A percentile compares a stretch with the other conserved stretches of the same genome.
phyloP scores from a whole-genome alignment of 2,797 vertebrate species.

The Eulemur albifrons region DNA sequence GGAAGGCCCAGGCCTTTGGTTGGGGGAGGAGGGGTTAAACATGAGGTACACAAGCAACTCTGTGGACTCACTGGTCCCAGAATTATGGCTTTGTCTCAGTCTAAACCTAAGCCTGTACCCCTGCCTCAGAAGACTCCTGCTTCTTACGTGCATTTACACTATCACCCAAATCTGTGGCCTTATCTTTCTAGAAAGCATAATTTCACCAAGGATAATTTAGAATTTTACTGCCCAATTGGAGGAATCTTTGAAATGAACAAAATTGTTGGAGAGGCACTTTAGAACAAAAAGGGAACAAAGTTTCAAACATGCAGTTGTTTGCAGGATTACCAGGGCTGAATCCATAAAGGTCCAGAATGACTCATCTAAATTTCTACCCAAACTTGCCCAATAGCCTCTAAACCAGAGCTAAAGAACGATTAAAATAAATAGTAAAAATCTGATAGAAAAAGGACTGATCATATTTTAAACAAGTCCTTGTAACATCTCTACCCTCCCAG shows the following conservation, averaged over 20 bases:
- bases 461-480: not conserved
- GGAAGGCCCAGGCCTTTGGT: not conserved
- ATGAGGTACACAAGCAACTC: not conserved
- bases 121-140: not conserved
- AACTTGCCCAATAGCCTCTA: not conserved
- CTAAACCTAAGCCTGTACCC: not conserved
- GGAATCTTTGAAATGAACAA: not conserved
- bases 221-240: not conserved
- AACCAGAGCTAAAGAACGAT: not conserved
- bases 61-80: not conserved
- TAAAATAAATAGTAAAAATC: not conserved
- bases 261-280: not conserved
- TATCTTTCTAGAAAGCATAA: not conserved
- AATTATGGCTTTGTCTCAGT: not conserved
- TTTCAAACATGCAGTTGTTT: not conserved
- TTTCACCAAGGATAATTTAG: constrained; percentile 3
- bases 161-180: not conserved
- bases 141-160: not conserved
- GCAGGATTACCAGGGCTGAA: not conserved
- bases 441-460: not conserved
- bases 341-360: not conserved
- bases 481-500: not conserved
- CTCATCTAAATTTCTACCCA: not conserved
- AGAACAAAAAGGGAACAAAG: not conserved
- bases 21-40: not conserved